A percentile compares a stretch with the other conserved stretches of the same genome.
These are phyloP conservation scores for Origma solitaria DNA, from an alignment of 2,113 vertebrate genomes.

Conservation along the genomic window DNA sequence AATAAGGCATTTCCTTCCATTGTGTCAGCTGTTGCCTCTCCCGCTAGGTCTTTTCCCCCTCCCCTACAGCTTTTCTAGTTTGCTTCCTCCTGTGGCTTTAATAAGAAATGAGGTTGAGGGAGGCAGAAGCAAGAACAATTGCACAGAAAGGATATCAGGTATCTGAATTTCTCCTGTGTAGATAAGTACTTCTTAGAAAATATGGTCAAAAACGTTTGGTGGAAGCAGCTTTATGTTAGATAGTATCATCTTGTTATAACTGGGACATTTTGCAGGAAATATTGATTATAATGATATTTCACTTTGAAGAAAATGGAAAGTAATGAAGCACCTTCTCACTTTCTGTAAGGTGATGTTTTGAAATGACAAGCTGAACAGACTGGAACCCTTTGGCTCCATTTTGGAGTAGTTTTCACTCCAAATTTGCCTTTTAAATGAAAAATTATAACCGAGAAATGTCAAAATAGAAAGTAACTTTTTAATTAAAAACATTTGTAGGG, in stretches of 20 bases:
- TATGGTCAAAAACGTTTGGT: background rate
- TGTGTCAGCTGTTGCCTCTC: background rate
- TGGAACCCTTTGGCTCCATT: background rate
- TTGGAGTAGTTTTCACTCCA: background rate
- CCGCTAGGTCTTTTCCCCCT: accelerated
- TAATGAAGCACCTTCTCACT: background rate
- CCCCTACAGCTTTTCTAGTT: background rate
- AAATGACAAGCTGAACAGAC: background rate
- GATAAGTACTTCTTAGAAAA: background rate
- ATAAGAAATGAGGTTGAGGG: background rate
- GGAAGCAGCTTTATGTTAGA: background rate
- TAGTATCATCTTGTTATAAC: background rate
- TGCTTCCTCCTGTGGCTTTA: background rate
- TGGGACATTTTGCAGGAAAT: background rate
- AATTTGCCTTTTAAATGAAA: background rate
- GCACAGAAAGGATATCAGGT: background rate
- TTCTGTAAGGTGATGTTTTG: background rate
- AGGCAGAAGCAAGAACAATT: background rate
- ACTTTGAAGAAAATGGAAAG: background rate
- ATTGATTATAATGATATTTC: conserved; percentile 17
- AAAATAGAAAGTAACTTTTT: conserved; percentile 14
- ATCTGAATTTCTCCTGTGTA: background rate
- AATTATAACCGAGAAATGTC: background rate
- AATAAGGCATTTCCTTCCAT: background rate
- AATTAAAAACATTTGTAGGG: conserved; percentile 1